A percentile compares a stretch with the other conserved stretches of the same genome.
phyloP scores from a whole-genome alignment of 2,888 invertebrate species.

The Glaucopsyche alexis region DNA sequence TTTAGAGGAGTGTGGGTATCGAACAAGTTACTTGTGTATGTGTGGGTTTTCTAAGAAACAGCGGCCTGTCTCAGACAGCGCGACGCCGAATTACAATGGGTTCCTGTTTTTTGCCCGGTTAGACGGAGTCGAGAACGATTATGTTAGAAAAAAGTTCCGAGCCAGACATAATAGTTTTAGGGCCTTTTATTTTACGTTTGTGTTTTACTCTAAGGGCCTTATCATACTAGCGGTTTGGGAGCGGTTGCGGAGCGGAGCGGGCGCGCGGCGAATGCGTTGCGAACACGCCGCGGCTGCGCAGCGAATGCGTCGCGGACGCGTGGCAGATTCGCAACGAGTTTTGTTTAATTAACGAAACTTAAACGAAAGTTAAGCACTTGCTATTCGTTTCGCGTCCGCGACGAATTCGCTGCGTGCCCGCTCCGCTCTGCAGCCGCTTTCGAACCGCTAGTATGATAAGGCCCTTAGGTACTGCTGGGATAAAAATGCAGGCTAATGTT shows the following conservation, averaged over 20 bases:
- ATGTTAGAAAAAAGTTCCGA: conserved; percentile 61
- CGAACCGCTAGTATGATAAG: too few species aligned
- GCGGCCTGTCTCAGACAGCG: conserved; percentile 68
- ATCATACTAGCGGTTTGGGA: too few species aligned
- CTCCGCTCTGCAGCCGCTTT: too few species aligned
- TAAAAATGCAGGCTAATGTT: not conserved
- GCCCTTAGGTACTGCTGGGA: not conserved
- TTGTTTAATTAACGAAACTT: too few species aligned
- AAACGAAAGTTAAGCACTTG: too few species aligned
- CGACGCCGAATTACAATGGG: conserved; percentile 73
- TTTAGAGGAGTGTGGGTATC: not conserved
- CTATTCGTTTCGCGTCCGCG: too few species aligned
- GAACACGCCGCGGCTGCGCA: too few species aligned
- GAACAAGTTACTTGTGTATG: not conserved
- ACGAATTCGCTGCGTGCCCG: too few species aligned
- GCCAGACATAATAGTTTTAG: conserved; percentile 60
- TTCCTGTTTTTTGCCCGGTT: conserved; percentile 61
- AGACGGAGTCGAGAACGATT: conserved; percentile 58
- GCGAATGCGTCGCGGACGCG: too few species aligned
- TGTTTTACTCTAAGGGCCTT: conserved; percentile 40
- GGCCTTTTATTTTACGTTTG: conserved; percentile 64
- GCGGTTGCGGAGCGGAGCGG: too few species aligned
- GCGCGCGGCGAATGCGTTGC: too few species aligned
- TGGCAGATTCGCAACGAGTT: too few species aligned
- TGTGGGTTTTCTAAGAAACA: conserved; percentile 63